A percentile compares a stretch with the other conserved stretches of the same genome.
Evolutionary conservation across 2,113 vertebrate genomes (phyloP).

Genomic region (Seriola quinqueradiata): DNA sequence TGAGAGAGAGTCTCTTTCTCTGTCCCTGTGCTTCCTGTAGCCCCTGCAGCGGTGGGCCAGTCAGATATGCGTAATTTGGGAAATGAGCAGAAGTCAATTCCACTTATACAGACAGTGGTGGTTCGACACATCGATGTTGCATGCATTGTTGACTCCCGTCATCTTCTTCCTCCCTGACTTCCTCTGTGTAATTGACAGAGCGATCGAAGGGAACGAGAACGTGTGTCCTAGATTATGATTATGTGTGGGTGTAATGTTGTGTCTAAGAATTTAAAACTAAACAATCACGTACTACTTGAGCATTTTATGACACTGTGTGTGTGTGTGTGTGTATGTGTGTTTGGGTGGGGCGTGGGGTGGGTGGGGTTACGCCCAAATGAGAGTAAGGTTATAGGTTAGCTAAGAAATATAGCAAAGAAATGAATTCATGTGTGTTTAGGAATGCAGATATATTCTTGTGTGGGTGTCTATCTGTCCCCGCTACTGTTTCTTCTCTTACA

Average conservation of each 20-base stretch:
- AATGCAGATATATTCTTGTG: constrained; percentile 38
- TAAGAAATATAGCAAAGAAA: constrained; percentile 26
- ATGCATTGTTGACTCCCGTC: constrained; percentile 69
- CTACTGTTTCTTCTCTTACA: constrained; percentile 34
- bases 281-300: constrained; percentile 1
- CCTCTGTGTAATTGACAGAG: constrained; percentile 76
- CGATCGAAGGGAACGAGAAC: constrained; percentile 61
- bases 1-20: constrained; percentile 36
- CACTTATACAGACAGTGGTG: constrained; percentile 76
- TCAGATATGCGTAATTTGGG: constrained; percentile 85
- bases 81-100: constrained; percentile 84
- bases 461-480: constrained; percentile 36
- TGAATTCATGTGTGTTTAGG: constrained; percentile 12
- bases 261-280: constrained; percentile 51
- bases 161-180: constrained; percentile 65
- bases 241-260: constrained; percentile 36
- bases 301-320: neutral
- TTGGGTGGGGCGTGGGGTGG: neutral
- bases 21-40: constrained; percentile 74
- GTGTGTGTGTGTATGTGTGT: neutral
- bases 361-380: neutral
- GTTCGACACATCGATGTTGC: constrained; percentile 78
- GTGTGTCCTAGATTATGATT: constrained; percentile 61
- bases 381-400: neutral
- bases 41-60: constrained; percentile 83